A percentile compares a stretch with the other conserved stretches of the same genome.
Evolutionary conservation across 2,113 vertebrate genomes (phyloP).

Genomic region (Passerina amoena): DNA sequence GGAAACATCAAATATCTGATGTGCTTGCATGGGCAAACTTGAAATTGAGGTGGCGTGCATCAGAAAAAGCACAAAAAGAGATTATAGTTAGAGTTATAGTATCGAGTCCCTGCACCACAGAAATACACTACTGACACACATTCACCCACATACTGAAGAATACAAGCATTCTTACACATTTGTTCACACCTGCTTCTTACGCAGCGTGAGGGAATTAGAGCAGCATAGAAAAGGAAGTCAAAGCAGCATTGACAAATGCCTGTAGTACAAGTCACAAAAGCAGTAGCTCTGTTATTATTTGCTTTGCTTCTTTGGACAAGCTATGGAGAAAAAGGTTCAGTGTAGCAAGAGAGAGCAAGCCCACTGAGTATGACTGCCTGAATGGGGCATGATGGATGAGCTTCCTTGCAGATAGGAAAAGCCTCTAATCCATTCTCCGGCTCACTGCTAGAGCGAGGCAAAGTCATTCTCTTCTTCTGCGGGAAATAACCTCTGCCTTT

Average conservation of each 20-base stretch:
- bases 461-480: constrained; percentile 22
- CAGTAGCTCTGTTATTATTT: constrained; percentile 33
- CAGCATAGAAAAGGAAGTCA: neutral
- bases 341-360: constrained; percentile 19
- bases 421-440: constrained; percentile 1
- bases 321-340: constrained; percentile 5
- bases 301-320: constrained; percentile 22
- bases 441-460: constrained; percentile 48
- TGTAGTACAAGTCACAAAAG: constrained; percentile 19
- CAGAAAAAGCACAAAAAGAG: neutral
- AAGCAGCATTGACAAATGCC: constrained; percentile 13
- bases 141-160: neutral
- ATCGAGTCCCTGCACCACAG: neutral
- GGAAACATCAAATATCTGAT: constrained; percentile 19
- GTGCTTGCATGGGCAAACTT: neutral
- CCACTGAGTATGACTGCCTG: neutral
- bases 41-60: neutral
- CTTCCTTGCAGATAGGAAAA: constrained; percentile 19
- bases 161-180: neutral
- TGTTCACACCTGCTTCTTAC: constrained; percentile 9
- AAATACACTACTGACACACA: constrained; percentile 2
- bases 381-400: constrained; percentile 46
- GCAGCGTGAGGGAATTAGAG: neutral
- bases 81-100: neutral
- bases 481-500: constrained; percentile 33